Percentiles rank a stretch among this genome's conserved stretches.
phyloP scores from a whole-genome alignment of 2,113 vertebrate species.

The Amazona guildingii region DNA sequence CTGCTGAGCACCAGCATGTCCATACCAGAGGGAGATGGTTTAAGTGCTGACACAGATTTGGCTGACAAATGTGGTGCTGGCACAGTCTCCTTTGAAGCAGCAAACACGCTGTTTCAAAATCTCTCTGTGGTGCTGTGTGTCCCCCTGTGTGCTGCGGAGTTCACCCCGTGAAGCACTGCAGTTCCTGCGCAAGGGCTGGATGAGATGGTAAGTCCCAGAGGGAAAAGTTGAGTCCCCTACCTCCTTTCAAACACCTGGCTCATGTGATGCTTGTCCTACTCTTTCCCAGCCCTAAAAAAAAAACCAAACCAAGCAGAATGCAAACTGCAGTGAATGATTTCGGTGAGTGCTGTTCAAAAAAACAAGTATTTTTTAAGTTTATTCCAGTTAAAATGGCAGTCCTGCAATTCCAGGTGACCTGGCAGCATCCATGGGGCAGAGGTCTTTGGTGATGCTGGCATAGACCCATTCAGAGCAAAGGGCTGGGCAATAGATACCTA shows the following conservation, averaged over 20 bases:
- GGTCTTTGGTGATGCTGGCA: not conserved
- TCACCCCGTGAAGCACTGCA: accelerated
- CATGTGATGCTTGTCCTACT: not conserved
- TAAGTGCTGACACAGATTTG: constrained; percentile 45
- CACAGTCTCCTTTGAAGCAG: not conserved
- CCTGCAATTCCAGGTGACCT: not conserved
- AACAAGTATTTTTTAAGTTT: not conserved
- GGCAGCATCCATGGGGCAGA: not conserved
- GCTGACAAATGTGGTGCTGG: constrained; percentile 13
- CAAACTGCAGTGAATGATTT: not conserved
- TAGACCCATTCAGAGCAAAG: not conserved
- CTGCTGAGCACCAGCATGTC: constrained; percentile 33
- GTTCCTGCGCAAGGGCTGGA: not conserved
- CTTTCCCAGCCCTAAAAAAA: not conserved
- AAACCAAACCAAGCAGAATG: not conserved
- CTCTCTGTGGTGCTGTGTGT: not conserved
- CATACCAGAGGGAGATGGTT: not conserved
- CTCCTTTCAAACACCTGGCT: not conserved
- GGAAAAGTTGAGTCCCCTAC: not conserved
- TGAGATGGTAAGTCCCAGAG: accelerated
- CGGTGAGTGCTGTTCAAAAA: not conserved
- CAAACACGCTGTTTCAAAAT: not conserved
- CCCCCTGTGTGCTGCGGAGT: not conserved
- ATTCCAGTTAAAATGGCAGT: not conserved
- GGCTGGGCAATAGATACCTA: not conserved